Evolutionary conservation across 2,113 vertebrate genomes (phyloP).

Genomic region (Thamnophis sirtalis): DNA sequence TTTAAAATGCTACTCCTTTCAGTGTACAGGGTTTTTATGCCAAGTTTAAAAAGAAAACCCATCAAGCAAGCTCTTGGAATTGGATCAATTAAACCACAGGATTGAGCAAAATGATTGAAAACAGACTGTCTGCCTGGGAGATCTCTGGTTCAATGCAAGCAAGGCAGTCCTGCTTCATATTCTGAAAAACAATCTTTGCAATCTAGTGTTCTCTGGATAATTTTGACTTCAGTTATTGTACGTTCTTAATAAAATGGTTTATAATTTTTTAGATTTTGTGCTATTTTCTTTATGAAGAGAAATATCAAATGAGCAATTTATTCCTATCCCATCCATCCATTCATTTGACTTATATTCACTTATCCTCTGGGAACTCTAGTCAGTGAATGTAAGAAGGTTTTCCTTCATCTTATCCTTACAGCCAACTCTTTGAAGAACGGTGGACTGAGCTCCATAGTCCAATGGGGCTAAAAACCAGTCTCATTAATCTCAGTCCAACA

Average conservation of each 20-base stretch:
- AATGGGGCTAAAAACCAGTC: background rate
- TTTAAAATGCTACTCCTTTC: conserved; percentile 32
- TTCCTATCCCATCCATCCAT: background rate
- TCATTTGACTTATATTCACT: background rate
- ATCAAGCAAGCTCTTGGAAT: conserved; percentile 17
- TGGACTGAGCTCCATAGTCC: background rate
- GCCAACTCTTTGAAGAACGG: background rate
- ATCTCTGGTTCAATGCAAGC: background rate
- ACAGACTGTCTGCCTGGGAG: background rate
- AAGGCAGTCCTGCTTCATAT: background rate
- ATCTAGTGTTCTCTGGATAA: background rate
- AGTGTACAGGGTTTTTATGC: background rate
- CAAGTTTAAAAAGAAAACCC: conserved; percentile 6
- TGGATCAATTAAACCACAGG: background rate
- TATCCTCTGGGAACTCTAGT: background rate
- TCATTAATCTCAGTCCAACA: background rate
- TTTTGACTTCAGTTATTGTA: background rate
- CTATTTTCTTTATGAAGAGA: background rate
- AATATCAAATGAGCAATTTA: background rate
- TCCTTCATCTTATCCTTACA: background rate
- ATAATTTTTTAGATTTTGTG: background rate
- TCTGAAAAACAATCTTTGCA: background rate
- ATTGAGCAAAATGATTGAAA: background rate
- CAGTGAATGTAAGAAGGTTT: background rate
- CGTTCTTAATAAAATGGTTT: background rate